Evolutionary conservation across 1,140 invertebrate genomes (phyloP), one percentile per base, ranked within the genome.

Genomic region (Drosophila kurseongensis): DNA sequence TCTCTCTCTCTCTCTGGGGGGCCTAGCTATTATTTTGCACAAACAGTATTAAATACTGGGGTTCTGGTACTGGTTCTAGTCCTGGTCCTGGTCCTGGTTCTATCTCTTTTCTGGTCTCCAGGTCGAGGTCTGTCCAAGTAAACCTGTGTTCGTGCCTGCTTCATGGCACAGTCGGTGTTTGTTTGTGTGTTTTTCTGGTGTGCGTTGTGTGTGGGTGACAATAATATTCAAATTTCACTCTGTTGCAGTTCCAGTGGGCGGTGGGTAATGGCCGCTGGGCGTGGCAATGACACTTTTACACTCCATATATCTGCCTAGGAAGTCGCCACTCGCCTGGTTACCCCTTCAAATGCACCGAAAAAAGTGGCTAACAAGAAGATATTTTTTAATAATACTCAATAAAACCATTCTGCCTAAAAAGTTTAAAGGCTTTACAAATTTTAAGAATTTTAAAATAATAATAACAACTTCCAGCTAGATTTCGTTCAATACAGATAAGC

Each of bases 141-240:
- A 48, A 66, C 72, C 59, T 72, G 63, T 78, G 54, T 52, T 65
- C 51, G 57, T 80, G 77, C 48, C 48, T 65, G 42, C 35, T 66
- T 18, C 47, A 52, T 32, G 75, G 40, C 41, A 14, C 23, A 36
- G 29, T 84, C 66, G 16, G 10, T 48, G 13, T 14, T 16, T 56
- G 35, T 76, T 41, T 42, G 32, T 55, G 36, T 54, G 54, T 48
- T 29, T 13, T 4, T 23, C 12, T 50, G 45, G 36, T 47, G 61
- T 35, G 68, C 40, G 47, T 52, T 36, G 45, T 73, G 32, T 77
- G 76, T 45, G 68, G 55, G 84, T 75, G 84, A 84, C 84, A 90
- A 89, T 89, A 89, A 89, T 89, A 89, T 89, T 89, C 85, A 89
- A 89, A 89, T 89, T 77, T 73, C 76, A 77, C 83, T 69, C 61